Evolutionary conservation across 2,888 invertebrate genomes (phyloP), one percentile per base, ranked within the genome.

Genomic region (Tetheella fluctuosa): DNA sequence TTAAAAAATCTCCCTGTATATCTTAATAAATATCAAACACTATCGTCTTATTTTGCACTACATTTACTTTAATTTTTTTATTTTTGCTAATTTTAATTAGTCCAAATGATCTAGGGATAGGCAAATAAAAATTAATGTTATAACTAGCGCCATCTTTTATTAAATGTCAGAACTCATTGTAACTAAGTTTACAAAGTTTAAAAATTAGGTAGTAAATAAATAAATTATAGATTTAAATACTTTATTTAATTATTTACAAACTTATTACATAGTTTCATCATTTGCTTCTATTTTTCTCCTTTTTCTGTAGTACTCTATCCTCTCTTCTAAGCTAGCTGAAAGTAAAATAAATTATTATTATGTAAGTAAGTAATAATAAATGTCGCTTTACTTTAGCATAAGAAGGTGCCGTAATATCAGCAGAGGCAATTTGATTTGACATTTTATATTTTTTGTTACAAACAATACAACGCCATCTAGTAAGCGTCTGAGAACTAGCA

Each of bases 311-410:
- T 96, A 95, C 71, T 96, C 94, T 57, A 98, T 96, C 70, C 96
- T 95, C 74, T 96, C 95, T 88, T 98, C 97, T 65, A 98, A 90
- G 76, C 97, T 97, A 52, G 96, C 97, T 97, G 94, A 42, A 95
- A 95, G 77, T 67, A 76, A 75, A 73, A 77, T 73, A 58, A 23
- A 64, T 13, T 13, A 34, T 34, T 13, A 34, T 34, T 58, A 6
- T n/a, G 1, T 10, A n/a, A 48, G 2, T 3, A 20, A 7, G 17
- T 2, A n/a, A 48, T 7, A 20, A 20, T 48, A 48, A 10, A 20
- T 48, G 20, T 7, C 48, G 48, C 48, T 48, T 17, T 48, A 20
- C 10, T 1, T 1, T 6, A n/a, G 6, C 12, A 8, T 34, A 7
- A 6, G 1, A 10, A 12, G n/a, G n/a, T n/a, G n/a, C n/a, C n/a